Percentiles rank a stretch among this genome's conserved stretches.
These are phyloP conservation scores for Neoarius graeffei DNA, from an alignment of 2,113 vertebrate species.

Conservation along the genomic window DNA sequence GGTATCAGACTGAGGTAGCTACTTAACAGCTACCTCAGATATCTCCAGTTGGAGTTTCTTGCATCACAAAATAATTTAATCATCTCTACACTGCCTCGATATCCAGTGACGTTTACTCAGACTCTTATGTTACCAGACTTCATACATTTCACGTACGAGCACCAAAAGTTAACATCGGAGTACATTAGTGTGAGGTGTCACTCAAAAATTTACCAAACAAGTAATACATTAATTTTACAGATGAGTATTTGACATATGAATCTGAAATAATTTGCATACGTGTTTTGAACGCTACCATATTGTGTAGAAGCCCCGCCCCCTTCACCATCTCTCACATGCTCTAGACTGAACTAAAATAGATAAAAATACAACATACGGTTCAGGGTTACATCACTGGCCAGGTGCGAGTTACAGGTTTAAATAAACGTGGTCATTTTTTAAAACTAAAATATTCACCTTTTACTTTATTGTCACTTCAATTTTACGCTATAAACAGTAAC, in stretches of 20 bases:
- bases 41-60: background rate
- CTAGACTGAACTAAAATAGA: background rate
- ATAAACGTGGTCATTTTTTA: background rate
- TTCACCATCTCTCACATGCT: background rate
- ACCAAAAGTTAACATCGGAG: background rate
- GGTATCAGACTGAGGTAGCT: too few species aligned
- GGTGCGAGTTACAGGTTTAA: background rate
- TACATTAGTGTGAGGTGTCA: too few species aligned
- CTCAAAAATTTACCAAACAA: too few species aligned
- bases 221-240: background rate
- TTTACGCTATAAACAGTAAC: background rate
- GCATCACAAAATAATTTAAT: background rate
- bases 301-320: background rate
- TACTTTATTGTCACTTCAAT: background rate
- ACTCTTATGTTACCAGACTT: background rate
- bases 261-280: too few species aligned
- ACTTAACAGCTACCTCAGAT: background rate
- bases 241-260: too few species aligned
- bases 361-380: background rate
- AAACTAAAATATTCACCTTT: background rate
- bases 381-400: background rate
- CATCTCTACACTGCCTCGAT: background rate
- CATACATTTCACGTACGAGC: background rate
- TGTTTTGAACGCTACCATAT: too few species aligned
- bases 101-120: background rate